A percentile compares a stretch with the other conserved stretches of the same genome.
phyloP scores from a whole-genome alignment of 2,797 vertebrate genomes.

The Catamblyrhynchus diadema region DNA sequence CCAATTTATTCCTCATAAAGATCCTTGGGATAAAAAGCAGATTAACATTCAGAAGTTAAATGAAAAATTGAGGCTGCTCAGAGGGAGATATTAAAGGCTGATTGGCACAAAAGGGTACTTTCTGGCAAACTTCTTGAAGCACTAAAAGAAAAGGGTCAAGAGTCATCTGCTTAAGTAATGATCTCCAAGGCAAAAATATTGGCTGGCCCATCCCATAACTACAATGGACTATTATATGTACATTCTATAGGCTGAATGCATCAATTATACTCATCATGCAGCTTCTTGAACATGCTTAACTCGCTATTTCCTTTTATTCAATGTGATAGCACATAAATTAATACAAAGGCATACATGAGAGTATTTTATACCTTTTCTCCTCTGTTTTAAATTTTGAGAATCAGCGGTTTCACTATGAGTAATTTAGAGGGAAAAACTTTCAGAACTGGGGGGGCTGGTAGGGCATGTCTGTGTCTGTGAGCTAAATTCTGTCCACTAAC shows the following conservation, averaged over 20 bases:
- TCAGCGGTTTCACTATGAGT: constrained; percentile 30
- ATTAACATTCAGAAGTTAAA: constrained; percentile 64
- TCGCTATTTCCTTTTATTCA: constrained; percentile 44
- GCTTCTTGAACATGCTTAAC: constrained; percentile 43
- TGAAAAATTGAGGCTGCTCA: constrained; percentile 47
- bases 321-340: constrained; percentile 37
- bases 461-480: neutral
- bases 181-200: constrained; percentile 63
- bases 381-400: constrained; percentile 38
- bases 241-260: constrained; percentile 53
- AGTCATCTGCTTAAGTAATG: constrained; percentile 68
- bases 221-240: constrained; percentile 57
- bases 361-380: constrained; percentile 9
- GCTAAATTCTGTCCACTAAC: constrained; percentile 30
- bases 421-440: constrained; percentile 40
- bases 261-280: constrained; percentile 52
- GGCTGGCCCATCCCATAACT: constrained; percentile 9
- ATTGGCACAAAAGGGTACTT: constrained; percentile 57
- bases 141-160: constrained; percentile 66
- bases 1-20: constrained; percentile 57
- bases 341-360: constrained; percentile 29
- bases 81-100: constrained; percentile 47
- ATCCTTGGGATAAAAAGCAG: constrained; percentile 60
- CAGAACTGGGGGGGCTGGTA: neutral
- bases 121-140: constrained; percentile 68